Evolutionary conservation across 2,888 invertebrate species (phyloP).

Genomic region (Drosophila prostipennis): DNA sequence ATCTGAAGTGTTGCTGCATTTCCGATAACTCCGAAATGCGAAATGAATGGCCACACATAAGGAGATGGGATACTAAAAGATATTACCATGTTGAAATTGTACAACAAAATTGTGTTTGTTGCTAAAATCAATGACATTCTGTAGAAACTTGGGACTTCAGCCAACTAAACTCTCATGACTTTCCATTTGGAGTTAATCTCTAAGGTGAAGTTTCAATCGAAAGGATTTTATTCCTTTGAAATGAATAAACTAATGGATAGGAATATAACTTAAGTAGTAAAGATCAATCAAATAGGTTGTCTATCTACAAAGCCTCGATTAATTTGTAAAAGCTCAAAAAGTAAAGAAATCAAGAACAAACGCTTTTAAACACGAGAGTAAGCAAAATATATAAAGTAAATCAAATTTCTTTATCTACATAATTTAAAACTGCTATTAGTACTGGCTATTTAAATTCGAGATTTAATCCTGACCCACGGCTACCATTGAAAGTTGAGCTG

Average conservation of each 20-base stretch:
- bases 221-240: neutral
- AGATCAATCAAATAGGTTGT: too few relatives aligned
- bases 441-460: slow-evolving; percentile 4
- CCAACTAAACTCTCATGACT: neutral
- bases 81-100: slow-evolving; percentile 21
- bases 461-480: neutral
- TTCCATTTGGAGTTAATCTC: neutral
- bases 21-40: slow-evolving; percentile 41
- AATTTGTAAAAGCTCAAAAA: too few relatives aligned
- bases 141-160: neutral
- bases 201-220: neutral
- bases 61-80: neutral
- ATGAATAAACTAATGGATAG: neutral
- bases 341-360: too few relatives aligned
- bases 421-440: neutral
- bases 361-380: too few relatives aligned
- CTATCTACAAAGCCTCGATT: too few relatives aligned
- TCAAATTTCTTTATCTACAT: neutral
- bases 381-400: neutral
- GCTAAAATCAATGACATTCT: neutral
- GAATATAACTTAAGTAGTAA: too few relatives aligned
- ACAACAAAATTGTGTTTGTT: slow-evolving; percentile 6
- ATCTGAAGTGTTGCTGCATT: slow-evolving; percentile 48
- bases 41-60: slow-evolving; percentile 24
- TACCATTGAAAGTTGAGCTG: slow-evolving; percentile 22